Conservation (phyloP, 2,888 invertebrate species). For the Himalopsyche anomala region DNA sequence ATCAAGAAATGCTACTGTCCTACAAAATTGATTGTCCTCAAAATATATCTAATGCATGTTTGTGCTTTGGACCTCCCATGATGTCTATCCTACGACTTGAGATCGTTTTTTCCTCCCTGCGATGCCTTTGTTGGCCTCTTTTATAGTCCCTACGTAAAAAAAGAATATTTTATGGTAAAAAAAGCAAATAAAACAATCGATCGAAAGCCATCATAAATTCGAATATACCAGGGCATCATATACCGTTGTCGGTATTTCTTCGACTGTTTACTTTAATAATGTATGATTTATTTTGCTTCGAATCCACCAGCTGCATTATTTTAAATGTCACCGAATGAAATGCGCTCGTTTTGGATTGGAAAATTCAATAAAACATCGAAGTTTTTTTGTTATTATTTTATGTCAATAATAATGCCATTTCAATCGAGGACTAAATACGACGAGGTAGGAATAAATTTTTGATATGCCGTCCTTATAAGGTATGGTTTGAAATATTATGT, state of each 20-base stretch:
- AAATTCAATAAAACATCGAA: conserved; percentile 50
- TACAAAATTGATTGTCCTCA: background rate
- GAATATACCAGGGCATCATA: conserved; percentile 54
- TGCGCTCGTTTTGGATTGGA: conserved; percentile 27
- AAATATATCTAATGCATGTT: conserved; percentile 5
- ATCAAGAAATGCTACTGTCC: conserved; percentile 25
- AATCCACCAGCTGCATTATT: conserved; percentile 58
- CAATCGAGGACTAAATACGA: background rate
- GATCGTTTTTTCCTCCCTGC: conserved; percentile 33
- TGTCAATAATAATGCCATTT: background rate
- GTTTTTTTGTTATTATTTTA: conserved; percentile 7
- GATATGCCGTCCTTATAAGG: background rate
- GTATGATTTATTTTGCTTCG: conserved; percentile 61
- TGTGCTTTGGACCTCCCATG: conserved; percentile 36
- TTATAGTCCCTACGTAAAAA: conserved; percentile 4
- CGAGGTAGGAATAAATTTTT: background rate
- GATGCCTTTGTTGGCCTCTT: conserved; percentile 23
- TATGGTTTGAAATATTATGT: background rate
- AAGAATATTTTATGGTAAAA: conserved; percentile 39
- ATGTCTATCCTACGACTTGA: background rate
- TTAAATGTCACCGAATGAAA: conserved; percentile 13
- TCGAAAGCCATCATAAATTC: conserved; percentile 55
- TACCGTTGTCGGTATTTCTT: conserved; percentile 48
- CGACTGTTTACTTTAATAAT: conserved; percentile 58
- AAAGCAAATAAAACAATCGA: conserved; percentile 53